Conservation (phyloP, 2,797 vertebrate species). For the Furcifer pardalis region DNA sequence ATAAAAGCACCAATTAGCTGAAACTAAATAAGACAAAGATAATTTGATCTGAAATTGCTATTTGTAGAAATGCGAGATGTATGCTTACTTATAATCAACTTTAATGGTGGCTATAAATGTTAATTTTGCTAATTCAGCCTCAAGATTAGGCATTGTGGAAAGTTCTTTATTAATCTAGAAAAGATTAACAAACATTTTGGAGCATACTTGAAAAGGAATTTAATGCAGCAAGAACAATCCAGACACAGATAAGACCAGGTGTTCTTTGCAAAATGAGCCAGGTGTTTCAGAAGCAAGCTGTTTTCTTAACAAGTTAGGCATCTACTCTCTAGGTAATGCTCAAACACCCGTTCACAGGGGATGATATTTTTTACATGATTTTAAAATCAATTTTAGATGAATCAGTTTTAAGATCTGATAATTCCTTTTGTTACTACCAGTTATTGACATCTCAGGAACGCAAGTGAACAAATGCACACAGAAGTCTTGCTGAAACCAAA, state of each 20-base stretch:
- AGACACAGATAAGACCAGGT: conserved; percentile 39
- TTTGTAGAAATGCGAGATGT: conserved; percentile 53
- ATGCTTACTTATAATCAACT: conserved; percentile 61
- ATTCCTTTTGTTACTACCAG: background rate
- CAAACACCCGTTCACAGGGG: background rate
- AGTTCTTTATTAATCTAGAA: conserved; percentile 53
- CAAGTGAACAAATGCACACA: accelerated
- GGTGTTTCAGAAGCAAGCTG: conserved; percentile 25
- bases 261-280: conserved; percentile 27
- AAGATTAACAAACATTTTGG: conserved; percentile 48
- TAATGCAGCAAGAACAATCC: conserved; percentile 35
- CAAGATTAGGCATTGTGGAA: conserved; percentile 46
- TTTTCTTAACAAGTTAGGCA: conserved; percentile 15
- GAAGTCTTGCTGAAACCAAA: background rate
- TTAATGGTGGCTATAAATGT: conserved; percentile 60
- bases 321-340: conserved; percentile 6
- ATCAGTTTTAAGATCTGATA: background rate
- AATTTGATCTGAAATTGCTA: conserved; percentile 54
- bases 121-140: conserved; percentile 64
- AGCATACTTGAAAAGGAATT: conserved; percentile 47
- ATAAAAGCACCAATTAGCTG: conserved; percentile 61
- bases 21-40: conserved; percentile 62
- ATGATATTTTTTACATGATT: background rate
- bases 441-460: background rate
- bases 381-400: conserved; percentile 15